Percentiles rank a stretch among this genome's conserved stretches.
phyloP scores from a whole-genome alignment of 2,888 invertebrate species.

The Calliphora vomitoria region DNA sequence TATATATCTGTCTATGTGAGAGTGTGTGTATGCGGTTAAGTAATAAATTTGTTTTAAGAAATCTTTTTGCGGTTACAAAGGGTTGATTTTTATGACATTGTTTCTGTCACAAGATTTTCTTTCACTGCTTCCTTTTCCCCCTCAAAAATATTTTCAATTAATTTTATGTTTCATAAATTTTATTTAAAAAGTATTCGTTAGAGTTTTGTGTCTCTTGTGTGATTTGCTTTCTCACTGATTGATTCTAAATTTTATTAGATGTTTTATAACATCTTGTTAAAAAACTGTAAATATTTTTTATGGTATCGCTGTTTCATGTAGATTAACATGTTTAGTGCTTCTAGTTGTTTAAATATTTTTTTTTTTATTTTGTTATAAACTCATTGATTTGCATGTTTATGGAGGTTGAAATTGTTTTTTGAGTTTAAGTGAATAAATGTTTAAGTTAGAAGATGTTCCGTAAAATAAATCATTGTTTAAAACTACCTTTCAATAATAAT shows the following conservation, averaged over 20 bases:
- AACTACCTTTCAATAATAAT: too few relatives aligned
- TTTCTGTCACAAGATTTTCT: slow-evolving; percentile 34
- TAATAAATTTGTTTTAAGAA: slow-evolving; percentile 65
- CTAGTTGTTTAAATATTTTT: neutral
- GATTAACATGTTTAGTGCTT: slow-evolving; percentile 19
- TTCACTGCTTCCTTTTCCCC: slow-evolving; percentile 11
- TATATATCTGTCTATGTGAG: neutral
- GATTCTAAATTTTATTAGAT: slow-evolving; percentile 59
- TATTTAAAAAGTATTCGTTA: slow-evolving; percentile 12
- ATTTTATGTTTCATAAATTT: slow-evolving; percentile 62
- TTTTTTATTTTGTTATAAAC: slow-evolving; percentile 18
- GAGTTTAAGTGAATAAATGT: neutral
- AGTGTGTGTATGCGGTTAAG: slow-evolving; percentile 56
- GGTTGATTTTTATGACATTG: slow-evolving; percentile 65
- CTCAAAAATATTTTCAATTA: slow-evolving; percentile 61
- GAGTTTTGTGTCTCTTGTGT: neutral
- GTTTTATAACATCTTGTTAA: slow-evolving; percentile 45
- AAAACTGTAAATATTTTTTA: slow-evolving; percentile 14
- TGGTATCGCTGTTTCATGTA: neutral
- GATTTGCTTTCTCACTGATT: slow-evolving; percentile 47
- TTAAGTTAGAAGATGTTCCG: too few relatives aligned
- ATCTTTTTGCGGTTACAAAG: slow-evolving; percentile 63
- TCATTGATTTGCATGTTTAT: slow-evolving; percentile 24
- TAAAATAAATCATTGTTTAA: too few relatives aligned
- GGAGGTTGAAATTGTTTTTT: neutral